phyloP scores from a whole-genome alignment of 2,888 invertebrate species.

The Zelleria hepariella region DNA sequence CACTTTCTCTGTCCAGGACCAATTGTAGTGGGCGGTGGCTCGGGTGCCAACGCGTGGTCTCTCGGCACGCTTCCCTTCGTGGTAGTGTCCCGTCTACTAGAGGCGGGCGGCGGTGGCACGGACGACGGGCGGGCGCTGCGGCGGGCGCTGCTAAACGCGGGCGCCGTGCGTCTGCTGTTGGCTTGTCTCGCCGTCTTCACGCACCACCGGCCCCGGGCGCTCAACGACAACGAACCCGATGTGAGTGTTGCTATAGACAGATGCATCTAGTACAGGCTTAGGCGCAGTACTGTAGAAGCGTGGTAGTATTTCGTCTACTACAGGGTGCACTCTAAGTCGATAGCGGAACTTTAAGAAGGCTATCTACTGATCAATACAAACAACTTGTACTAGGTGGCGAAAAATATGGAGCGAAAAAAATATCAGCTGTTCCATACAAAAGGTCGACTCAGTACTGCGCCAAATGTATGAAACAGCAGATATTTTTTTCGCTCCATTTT shows the following conservation, averaged over 20 bases:
- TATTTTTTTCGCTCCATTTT: no score
- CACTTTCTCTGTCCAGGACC: constrained; percentile 31
- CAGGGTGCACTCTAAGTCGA: no score
- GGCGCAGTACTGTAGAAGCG: no score
- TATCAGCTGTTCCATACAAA: no score
- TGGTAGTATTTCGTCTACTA: constrained; percentile 81
- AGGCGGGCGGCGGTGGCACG: constrained; percentile 80
- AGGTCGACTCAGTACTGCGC: no score
- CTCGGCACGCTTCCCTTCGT: constrained; percentile 81
- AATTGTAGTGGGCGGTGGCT: constrained; percentile 31
- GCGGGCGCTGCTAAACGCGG: constrained; percentile 84
- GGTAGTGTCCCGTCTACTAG: constrained; percentile 82
- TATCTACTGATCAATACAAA: no score
- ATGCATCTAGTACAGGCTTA: no score
- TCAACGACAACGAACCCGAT: constrained; percentile 23
- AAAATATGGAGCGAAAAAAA: no score
- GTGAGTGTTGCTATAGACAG: constrained; percentile 24
- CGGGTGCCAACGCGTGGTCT: constrained; percentile 29
- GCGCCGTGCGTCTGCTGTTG: constrained; percentile 87
- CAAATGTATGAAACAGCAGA: no score
- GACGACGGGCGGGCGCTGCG: constrained; percentile 84
- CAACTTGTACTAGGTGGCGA: no score
- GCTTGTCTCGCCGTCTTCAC: constrained; percentile 92
- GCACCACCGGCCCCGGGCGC: constrained; percentile 74
- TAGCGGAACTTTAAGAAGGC: no score